A percentile compares a stretch with the other conserved stretches of the same genome.
phyloP scores from a whole-genome alignment of 1,140 invertebrate genomes.

The Drosophila lowei region DNA sequence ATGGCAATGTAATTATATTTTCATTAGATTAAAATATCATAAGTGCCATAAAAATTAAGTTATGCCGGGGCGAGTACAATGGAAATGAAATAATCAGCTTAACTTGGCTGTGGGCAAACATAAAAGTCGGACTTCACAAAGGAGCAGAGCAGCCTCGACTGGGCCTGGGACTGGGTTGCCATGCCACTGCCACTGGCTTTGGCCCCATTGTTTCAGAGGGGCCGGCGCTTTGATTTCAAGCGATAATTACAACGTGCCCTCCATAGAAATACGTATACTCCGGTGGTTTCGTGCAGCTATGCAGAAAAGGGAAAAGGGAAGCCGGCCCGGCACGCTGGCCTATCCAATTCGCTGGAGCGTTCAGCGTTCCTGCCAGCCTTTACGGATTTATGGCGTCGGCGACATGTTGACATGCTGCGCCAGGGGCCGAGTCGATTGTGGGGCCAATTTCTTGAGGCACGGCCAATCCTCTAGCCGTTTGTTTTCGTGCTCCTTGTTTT shows the following conservation, averaged over 20 bases:
- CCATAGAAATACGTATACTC: conserved; percentile 33
- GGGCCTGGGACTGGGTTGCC: conserved; percentile 20
- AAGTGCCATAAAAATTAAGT: conserved; percentile 63
- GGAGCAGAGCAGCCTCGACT: conserved; percentile 10
- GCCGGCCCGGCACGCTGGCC: not conserved
- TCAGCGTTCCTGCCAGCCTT: conserved; percentile 37
- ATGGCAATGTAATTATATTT: conserved; percentile 63
- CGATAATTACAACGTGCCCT: conserved; percentile 71
- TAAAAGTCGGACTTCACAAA: conserved; percentile 34
- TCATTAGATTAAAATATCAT: conserved; percentile 73
- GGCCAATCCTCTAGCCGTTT: conserved; percentile 4
- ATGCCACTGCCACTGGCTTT: conserved; percentile 35
- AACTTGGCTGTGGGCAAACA: conserved; percentile 33
- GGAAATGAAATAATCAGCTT: conserved; percentile 66
- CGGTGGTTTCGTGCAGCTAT: conserved; percentile 64
- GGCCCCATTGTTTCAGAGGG: conserved; percentile 42
- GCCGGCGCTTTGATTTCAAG: conserved; percentile 68
- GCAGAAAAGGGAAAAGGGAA: conserved; percentile 5
- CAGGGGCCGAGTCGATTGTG: conserved; percentile 17
- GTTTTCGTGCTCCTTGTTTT: conserved; percentile 60
- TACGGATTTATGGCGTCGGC: conserved; percentile 71
- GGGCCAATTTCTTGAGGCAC: conserved; percentile 37
- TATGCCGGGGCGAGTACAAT: conserved; percentile 54
- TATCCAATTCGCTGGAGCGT: conserved; percentile 51
- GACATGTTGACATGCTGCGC: conserved; percentile 72